Evolutionary conservation across 2,113 vertebrate genomes (phyloP), one percentile per base, ranked within the genome.

Genomic region (Alces alces): DNA sequence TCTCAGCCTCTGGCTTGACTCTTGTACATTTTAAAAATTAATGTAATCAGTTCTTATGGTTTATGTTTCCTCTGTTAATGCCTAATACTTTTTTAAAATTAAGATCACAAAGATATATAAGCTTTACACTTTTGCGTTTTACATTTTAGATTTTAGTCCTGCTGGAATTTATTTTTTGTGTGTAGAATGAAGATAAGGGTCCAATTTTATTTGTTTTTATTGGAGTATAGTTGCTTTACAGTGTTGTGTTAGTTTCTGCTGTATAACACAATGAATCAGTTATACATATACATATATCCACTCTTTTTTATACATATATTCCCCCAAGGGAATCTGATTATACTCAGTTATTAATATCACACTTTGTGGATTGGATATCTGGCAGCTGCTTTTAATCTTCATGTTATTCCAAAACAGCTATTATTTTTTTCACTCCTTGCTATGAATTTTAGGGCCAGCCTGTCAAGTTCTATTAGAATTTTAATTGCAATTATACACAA

Each of bases 391-490:
- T 55, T 55, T 58, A 57, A 28, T 93, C 16, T 95, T 91, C 25
- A 43, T 91, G 45, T 86, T 91, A 66, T 95, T 93, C 52, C 47
- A 89, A 60, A 89, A 89, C 58, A 36, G 12, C 47, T 96, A 6
- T 82, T n/a, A 52, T 27, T 78, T 73, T 93, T 58, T 87, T 86
- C 19, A 28, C 13, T 84, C 55, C 61, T 39, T 93, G 21, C 17
- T 50, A 64, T 47, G 28, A 90, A 92, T 96, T 97, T 90, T 92
- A 97, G 61, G 64, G 23, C 89, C 21, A 89, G 39, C 28, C 50
- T 79, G 9, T 60, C 30, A 60, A 39, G 27, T 94, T 92, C 57
- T 96, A 21, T 79, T 88, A 86, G 28, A 86, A 76, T 89, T 92
- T 76, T 89, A 50, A 54, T 36, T 87, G 57, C 9, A 89, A 76